Conservation (phyloP, 2,113 vertebrate genomes). For the Halcyon senegalensis region DNA sequence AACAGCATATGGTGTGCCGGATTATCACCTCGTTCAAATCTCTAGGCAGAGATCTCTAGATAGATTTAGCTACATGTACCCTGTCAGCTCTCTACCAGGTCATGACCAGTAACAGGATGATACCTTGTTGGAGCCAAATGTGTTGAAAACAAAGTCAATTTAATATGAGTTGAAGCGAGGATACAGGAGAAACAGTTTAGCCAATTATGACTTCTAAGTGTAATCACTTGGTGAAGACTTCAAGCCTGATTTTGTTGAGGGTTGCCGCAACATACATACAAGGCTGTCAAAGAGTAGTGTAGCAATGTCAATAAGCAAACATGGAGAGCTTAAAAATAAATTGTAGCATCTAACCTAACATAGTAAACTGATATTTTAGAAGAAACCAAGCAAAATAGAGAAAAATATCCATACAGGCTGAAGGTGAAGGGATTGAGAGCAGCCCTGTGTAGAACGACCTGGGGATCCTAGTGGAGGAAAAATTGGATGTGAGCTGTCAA, state of each 20-base stretch:
- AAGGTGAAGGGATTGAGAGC: background rate
- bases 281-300: background rate
- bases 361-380: background rate
- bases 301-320: background rate
- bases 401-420: background rate
- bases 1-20: background rate
- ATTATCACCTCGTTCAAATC: constrained; percentile 7
- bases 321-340: background rate
- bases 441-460: background rate
- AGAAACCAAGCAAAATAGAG: background rate
- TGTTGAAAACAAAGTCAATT: background rate
- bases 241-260: background rate
- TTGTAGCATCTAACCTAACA: background rate
- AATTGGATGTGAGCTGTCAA: background rate
- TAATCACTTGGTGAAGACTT: background rate
- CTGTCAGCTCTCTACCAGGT: constrained; percentile 38
- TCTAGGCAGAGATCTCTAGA: background rate
- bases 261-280: background rate
- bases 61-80: background rate
- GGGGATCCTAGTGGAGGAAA: background rate
- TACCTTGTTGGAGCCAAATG: background rate
- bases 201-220: background rate
- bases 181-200: background rate
- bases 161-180: background rate
- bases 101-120: constrained; percentile 21